Percentiles rank a stretch among this genome's conserved stretches.
Conservation (phyloP, 2,888 invertebrate species). For the Mesorhabditis sp. region DNA sequence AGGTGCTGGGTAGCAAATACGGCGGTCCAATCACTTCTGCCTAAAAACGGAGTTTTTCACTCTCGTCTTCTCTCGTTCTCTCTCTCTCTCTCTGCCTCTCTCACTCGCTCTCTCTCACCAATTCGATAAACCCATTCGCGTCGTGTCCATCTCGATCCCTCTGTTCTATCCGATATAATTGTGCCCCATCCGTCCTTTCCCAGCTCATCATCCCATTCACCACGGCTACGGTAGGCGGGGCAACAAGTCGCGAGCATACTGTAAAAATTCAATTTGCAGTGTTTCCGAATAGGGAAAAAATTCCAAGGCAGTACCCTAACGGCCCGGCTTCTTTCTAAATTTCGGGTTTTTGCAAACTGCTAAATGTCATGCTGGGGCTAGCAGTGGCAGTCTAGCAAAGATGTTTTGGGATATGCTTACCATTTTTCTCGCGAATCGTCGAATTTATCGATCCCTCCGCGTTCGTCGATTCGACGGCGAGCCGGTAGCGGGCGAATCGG, state of each 20-base stretch:
- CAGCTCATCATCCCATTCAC: slow-evolving; percentile 1
- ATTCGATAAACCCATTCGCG: not conserved
- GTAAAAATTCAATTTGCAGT: not conserved
- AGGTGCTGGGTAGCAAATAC: not conserved
- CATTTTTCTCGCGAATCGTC: slow-evolving; percentile 25
- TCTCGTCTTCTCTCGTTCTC: too few relatives aligned
- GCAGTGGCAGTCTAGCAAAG: slow-evolving; percentile 19
- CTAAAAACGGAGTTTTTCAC: not conserved
- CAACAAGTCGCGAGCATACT: not conserved
- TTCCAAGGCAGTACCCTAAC: too few relatives aligned
- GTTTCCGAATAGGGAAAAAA: too few relatives aligned
- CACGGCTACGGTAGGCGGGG: not conserved
- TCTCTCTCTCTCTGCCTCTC: too few relatives aligned
- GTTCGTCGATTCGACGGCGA: slow-evolving; percentile 39
- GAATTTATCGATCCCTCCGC: slow-evolving; percentile 34
- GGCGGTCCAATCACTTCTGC: not conserved
- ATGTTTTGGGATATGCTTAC: slow-evolving; percentile 12
- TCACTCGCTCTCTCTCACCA: not conserved
- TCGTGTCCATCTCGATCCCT: too few relatives aligned
- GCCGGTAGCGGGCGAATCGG: slow-evolving; percentile 36
- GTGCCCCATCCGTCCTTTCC: not conserved
- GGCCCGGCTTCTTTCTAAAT: too few relatives aligned
- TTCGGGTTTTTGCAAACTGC: too few relatives aligned
- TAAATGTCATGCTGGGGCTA: too few relatives aligned
- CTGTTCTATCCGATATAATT: not conserved